Base-by-base conservation (phyloP, 2,113 vertebrate species). In the Tupaia chinensis region DNA sequence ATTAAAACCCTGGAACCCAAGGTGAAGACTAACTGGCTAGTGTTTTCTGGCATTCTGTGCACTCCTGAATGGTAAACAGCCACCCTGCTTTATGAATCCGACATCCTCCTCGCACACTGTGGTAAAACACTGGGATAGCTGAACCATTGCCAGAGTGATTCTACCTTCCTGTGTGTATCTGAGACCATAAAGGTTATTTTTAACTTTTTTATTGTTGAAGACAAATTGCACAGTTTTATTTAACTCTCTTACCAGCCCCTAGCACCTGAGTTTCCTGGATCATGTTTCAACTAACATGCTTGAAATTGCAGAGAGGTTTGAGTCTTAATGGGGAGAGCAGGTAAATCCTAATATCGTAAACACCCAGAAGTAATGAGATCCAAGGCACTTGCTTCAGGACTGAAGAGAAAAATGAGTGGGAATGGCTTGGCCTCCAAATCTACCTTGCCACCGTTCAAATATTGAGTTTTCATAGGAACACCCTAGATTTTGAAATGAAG, bases 401-500 rank as follows among this genome's bases (percentile, higher is more conserved):
- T 70, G 76, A n/a, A 34, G 3, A n/a, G 58, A 65, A 68, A 68
- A 91, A 86, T 6, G 69, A 93, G 78, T 44, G 80, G 94, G 5
- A 72, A 65, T 63, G 94, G 1, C 84, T 98, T 97, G 97, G 98
- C 98, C 97, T 96, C 93, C 65, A 95, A 9, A 22, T 58, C 72
- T n/a, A 2, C 70, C 89, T 96, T 89, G 95, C 90, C 88, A 96
- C 97, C 96, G 81, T 95, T 98, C 98, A 98, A 98, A 98, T 95
- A 98, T 94, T 97, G 98, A 98, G 97, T 98, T 98, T 98, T 98
- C 97, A 98, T 97, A 98, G 95, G 98, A 98, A 96, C 95, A 93
- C 96, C 95, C 94, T 97, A 95, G 98, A 98, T 98, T 98, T 98
- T 98, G 83, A 98, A 98, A 98, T 97, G 95, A 97, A 97, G 81